A percentile compares a stretch with the other conserved stretches of the same genome.
Evolutionary conservation across 2,888 invertebrate genomes (phyloP).

Genomic region (Sphaerophoria taeniata): DNA sequence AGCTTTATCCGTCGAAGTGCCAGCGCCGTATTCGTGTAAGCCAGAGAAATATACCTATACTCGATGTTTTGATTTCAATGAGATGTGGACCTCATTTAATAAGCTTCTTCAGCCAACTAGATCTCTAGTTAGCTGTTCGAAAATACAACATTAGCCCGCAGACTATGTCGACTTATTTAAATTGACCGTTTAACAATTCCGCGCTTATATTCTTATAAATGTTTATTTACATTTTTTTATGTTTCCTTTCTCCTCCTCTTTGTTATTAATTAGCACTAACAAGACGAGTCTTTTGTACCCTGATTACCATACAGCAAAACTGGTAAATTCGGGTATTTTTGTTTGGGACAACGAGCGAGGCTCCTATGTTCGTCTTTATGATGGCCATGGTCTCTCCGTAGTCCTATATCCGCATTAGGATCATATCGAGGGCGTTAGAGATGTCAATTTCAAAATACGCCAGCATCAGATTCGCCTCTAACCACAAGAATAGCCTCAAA

Average conservation of each 20-base stretch:
- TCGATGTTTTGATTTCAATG: too few relatives aligned
- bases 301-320: constrained; percentile 69
- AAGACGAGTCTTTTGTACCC: constrained; percentile 59
- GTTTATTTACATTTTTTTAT: constrained; percentile 11
- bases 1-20: too few relatives aligned
- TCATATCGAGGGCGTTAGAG: constrained; percentile 24
- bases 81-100: too few relatives aligned
- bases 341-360: not conserved
- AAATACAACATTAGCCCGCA: not conserved
- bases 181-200: constrained; percentile 27
- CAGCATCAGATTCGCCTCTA: too few relatives aligned
- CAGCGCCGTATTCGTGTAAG: too few relatives aligned
- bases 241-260: constrained; percentile 5
- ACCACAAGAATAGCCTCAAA: not conserved
- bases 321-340: constrained; percentile 52
- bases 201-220: constrained; percentile 38
- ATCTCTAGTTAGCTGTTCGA: too few relatives aligned
- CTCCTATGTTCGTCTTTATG: not conserved
- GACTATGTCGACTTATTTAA: constrained; percentile 19
- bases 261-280: constrained; percentile 71
- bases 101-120: too few relatives aligned
- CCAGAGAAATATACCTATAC: too few relatives aligned
- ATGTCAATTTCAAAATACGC: constrained; percentile 28
- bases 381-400: not conserved
- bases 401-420: constrained; percentile 31